Evolutionary conservation across 2,113 vertebrate species (phyloP), one percentile per base, ranked within the genome.

Genomic region (Protobothrops mucrosquamatus): DNA sequence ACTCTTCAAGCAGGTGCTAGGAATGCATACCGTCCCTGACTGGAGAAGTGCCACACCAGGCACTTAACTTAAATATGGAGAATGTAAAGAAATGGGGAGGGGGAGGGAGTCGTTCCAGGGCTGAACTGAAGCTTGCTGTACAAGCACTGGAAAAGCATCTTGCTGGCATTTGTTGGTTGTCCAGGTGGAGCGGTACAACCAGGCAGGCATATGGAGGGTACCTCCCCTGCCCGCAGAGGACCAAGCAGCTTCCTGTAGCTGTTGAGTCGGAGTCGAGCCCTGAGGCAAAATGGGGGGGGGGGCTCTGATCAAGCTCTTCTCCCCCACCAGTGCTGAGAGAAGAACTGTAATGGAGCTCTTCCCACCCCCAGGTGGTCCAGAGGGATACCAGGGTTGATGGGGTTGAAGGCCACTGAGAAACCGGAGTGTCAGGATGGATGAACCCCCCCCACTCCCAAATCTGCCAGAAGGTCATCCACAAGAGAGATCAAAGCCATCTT

Each of bases 211-310:
- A 34, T 0, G 5, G 64, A 34, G 14, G 64, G n/a, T 18, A 34
- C n/a, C 5, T 0, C 14, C 6, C 12, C 64, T 34, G 14, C n/a
- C n/a, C 14, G 1, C 14, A 18, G 64, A 18, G 18, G 64, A 34
- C n/a, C n/a, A 34, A 18, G n/a, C 64, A 74, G 14, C n/a, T 39
- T 39, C 15, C 3, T 20, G 69, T 39, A 39, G 69, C n/a, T 39
- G 1, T 20, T 81, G 7, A 81, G 34, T 7, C 8, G 69, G 69
- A 81, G 69, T 20, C 0, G 6, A 34, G 69, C 14, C 64, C 29
- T 1, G 14, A 34, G 6, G 69, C n/a, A 74, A 34, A 74, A 2
- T 6, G 0, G 4, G 5, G 61, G 2, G 14, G 12, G 29, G 0
- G 69, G n/a, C n/a, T 20, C 69, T 64, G 61, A 29, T 29, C 0